Evolutionary conservation across 2,113 vertebrate genomes (phyloP).

Genomic region (Camelus bactrianus): DNA sequence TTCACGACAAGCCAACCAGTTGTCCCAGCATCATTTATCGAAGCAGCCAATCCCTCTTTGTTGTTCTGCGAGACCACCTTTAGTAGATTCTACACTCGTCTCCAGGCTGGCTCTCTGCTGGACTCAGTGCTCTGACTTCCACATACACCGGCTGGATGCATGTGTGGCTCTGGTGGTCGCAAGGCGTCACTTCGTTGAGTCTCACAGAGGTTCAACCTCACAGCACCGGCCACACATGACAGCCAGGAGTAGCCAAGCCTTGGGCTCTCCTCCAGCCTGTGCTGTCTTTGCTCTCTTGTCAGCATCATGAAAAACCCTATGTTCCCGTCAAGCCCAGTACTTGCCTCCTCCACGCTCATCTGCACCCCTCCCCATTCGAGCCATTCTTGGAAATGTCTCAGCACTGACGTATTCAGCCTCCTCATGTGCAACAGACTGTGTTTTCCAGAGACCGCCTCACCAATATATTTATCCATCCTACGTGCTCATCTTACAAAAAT

Average conservation of each 20-base stretch:
- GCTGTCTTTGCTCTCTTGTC: not conserved
- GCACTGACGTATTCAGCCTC: not conserved
- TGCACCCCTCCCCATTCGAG: not conserved
- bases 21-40: not conserved
- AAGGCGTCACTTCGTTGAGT: too few species aligned
- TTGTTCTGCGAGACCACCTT: not conserved
- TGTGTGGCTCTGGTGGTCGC: not conserved
- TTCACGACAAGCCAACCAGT: not conserved
- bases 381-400: not conserved
- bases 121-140: not conserved
- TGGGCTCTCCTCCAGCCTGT: not conserved
- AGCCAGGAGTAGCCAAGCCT: not conserved
- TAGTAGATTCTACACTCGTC: not conserved
- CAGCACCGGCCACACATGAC: accelerated
- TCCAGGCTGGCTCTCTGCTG: not conserved
- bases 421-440: not conserved
- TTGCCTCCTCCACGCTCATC: not conserved
- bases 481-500: not conserved
- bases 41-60: not conserved
- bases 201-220: not conserved
- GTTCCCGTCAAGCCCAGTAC: not conserved
- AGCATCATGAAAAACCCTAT: not conserved
- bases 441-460: not conserved
- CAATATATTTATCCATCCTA: not conserved
- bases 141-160: not conserved